These are phyloP conservation scores for Enteromius argenteus DNA, from an alignment of 2,797 vertebrate genomes.

Conservation along the genomic window DNA sequence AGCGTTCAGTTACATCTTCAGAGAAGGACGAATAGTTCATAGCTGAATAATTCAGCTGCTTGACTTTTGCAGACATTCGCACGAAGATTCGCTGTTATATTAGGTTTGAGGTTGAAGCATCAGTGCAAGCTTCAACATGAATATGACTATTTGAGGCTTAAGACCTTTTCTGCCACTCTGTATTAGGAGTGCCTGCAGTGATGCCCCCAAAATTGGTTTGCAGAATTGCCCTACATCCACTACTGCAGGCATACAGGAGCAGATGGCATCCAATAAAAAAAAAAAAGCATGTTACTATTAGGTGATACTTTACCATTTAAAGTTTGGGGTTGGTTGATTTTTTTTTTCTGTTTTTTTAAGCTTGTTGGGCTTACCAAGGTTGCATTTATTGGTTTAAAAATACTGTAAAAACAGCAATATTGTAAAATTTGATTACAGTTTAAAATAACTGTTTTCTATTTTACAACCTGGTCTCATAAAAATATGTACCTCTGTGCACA, in stretches of 20 bases:
- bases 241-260: neutral
- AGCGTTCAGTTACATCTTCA: neutral
- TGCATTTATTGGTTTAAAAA: neutral
- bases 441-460: neutral
- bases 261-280: neutral
- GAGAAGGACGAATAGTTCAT: neutral
- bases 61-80: conserved; percentile 8
- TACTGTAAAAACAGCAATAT: neutral
- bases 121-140: neutral
- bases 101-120: conserved; percentile 20
- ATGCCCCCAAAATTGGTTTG: conserved; percentile 17
- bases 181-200: neutral
- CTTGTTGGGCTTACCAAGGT: neutral
- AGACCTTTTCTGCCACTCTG: conserved; percentile 8
- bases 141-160: conserved; percentile 17
- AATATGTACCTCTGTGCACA: no score
- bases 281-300: neutral
- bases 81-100: neutral
- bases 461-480: no score
- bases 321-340: neutral
- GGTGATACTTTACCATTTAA: neutral
- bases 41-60: conserved; percentile 3
- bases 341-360: neutral
- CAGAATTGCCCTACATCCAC: neutral
- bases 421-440: neutral